Conservation (phyloP, 37 sponge, comb jelly and placozoan species). For the Ianthella basta region DNA sequence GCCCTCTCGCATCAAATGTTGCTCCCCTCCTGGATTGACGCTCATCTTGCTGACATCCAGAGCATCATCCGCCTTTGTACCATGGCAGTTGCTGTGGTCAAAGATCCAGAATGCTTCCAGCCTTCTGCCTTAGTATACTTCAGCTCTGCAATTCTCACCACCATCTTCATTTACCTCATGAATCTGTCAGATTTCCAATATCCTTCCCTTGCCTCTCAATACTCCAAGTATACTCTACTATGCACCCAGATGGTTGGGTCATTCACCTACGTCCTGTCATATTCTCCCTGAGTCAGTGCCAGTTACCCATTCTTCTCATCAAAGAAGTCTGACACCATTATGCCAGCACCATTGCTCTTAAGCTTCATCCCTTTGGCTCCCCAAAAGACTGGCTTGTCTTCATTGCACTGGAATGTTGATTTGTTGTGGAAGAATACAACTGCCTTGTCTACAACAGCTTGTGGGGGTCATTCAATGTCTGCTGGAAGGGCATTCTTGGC, state of each 20-base stretch:
- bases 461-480: neutral
- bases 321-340: slow-evolving; percentile 59
- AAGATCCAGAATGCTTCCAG: slow-evolving; percentile 40
- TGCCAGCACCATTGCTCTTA: slow-evolving; percentile 40
- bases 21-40: slow-evolving; percentile 18
- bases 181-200: slow-evolving; percentile 51
- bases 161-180: slow-evolving; percentile 32
- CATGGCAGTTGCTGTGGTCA: slow-evolving; percentile 57
- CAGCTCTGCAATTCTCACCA: slow-evolving; percentile 30
- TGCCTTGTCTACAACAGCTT: slow-evolving; percentile 7
- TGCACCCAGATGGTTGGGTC: slow-evolving; percentile 13
- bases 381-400: slow-evolving; percentile 48
- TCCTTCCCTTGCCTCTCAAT: slow-evolving; percentile 38
- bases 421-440: slow-evolving; percentile 51
- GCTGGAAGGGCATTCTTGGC: neutral
- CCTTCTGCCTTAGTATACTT: slow-evolving; percentile 49
- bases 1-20: neutral
- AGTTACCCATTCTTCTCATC: slow-evolving; percentile 47
- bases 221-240: slow-evolving; percentile 18
- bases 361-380: slow-evolving; percentile 40
- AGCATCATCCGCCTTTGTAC: slow-evolving; percentile 41
- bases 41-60: slow-evolving; percentile 40
- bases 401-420: slow-evolving; percentile 52
- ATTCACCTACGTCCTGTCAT: neutral
- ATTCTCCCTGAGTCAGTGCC: slow-evolving; percentile 34